Evolutionary conservation across 2,113 vertebrate genomes (phyloP).

Genomic region (Bombycilla garrulus): DNA sequence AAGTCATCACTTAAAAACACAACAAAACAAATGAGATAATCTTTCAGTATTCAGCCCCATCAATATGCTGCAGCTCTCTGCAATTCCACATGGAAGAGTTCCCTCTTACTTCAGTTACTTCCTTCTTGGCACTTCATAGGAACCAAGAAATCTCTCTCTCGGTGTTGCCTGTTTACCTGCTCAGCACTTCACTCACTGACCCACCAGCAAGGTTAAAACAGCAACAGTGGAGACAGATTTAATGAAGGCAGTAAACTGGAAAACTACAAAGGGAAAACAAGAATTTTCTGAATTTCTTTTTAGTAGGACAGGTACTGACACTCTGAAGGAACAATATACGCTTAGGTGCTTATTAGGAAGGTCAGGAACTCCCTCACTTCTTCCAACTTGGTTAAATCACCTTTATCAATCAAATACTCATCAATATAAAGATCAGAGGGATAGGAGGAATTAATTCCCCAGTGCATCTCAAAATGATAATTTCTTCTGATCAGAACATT

Average conservation of each 20-base stretch:
- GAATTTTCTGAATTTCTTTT: background rate
- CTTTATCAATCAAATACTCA: background rate
- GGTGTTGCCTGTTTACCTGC: background rate
- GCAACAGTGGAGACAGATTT: background rate
- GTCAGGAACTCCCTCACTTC: background rate
- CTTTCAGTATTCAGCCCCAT: background rate
- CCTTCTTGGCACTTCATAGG: background rate
- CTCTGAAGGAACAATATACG: background rate
- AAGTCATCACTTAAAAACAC: background rate
- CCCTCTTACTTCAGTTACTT: background rate
- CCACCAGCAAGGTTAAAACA: background rate
- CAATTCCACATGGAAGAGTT: background rate
- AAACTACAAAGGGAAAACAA: background rate
- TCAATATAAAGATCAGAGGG: background rate
- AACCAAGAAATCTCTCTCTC: background rate
- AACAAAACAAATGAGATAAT: background rate
- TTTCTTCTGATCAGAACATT: background rate
- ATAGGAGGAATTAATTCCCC: background rate
- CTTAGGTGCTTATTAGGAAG: background rate
- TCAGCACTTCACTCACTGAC: background rate
- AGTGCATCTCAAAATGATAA: background rate
- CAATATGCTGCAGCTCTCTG: background rate
- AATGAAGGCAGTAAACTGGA: background rate
- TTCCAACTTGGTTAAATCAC: background rate
- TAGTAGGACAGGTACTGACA: background rate